A percentile compares a stretch with the other conserved stretches of the same genome.
Conservation (phyloP, 2,888 invertebrate genomes). For the Eupeodes latifasciatus region DNA sequence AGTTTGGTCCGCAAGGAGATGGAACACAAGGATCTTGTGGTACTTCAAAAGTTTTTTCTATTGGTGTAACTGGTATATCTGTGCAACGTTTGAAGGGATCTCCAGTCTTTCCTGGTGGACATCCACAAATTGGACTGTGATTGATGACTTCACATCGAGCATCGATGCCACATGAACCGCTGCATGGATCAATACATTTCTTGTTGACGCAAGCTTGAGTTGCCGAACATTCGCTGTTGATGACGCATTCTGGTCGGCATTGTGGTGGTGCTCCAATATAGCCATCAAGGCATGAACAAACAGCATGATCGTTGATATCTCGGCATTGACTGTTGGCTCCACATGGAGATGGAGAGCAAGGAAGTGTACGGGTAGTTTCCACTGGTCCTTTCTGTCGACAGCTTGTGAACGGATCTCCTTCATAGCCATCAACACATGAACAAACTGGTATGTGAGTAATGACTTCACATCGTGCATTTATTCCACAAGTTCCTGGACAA, state of each 20-base stretch:
- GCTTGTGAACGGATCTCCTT: slow-evolving; percentile 89
- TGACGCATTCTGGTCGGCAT: slow-evolving; percentile 89
- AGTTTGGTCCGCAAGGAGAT: slow-evolving; percentile 93
- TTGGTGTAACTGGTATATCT: slow-evolving; percentile 85
- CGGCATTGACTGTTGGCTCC: slow-evolving; percentile 87
- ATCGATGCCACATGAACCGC: slow-evolving; percentile 89
- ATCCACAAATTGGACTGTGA: slow-evolving; percentile 89
- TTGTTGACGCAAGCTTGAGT: slow-evolving; percentile 88
- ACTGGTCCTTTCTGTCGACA: slow-evolving; percentile 84
- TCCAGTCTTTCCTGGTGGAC: slow-evolving; percentile 87
- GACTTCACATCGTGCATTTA: slow-evolving; percentile 89
- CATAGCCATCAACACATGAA: slow-evolving; percentile 88
- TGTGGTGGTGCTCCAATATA: slow-evolving; percentile 89
- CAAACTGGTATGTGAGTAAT: slow-evolving; percentile 91
- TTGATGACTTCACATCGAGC: slow-evolving; percentile 89
- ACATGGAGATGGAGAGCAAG: slow-evolving; percentile 87
- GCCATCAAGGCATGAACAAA: slow-evolving; percentile 89
- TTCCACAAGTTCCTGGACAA: slow-evolving; percentile 90
- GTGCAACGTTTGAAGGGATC: slow-evolving; percentile 92
- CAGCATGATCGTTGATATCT: slow-evolving; percentile 86
- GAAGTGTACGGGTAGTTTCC: slow-evolving; percentile 77
- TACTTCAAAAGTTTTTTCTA: slow-evolving; percentile 80
- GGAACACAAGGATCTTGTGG: slow-evolving; percentile 88
- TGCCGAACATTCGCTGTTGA: slow-evolving; percentile 87
- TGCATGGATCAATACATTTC: slow-evolving; percentile 90